These are phyloP conservation scores for Scopus umbretta DNA, from an alignment of 2,113 vertebrate genomes.

Conservation along the genomic window DNA sequence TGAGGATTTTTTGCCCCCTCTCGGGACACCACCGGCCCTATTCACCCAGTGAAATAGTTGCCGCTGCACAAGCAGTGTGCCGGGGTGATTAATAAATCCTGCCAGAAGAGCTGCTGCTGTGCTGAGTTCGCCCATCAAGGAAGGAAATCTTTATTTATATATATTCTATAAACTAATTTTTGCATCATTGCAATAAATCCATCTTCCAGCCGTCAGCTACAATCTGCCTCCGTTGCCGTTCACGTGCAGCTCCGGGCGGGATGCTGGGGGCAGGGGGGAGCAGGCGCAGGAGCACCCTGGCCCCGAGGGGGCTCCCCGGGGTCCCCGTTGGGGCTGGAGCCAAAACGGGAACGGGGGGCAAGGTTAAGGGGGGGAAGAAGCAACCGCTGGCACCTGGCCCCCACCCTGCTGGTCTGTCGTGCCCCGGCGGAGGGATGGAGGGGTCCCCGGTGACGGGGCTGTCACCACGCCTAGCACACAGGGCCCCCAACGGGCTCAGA, in stretches of 20 bases:
- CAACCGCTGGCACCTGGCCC: background rate
- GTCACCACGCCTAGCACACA: accelerated
- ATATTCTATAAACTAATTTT: constrained; percentile 65
- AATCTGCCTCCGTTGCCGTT: background rate
- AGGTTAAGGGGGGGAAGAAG: background rate
- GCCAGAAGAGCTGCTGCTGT: constrained; percentile 28
- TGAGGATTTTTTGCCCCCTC: background rate
- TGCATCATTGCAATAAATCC: constrained; percentile 61
- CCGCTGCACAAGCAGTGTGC: accelerated
- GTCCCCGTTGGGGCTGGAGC: background rate
- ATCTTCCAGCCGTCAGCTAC: constrained; percentile 38
- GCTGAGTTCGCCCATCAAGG: constrained; percentile 50
- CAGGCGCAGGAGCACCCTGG: background rate
- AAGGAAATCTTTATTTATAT: constrained; percentile 64
- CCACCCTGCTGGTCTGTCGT: accelerated
- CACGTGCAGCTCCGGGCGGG: background rate
- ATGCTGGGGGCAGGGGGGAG: background rate
- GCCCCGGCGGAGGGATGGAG: accelerated
- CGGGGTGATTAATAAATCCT: constrained; percentile 1
- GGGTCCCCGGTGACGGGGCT: background rate
- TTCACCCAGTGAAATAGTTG: background rate
- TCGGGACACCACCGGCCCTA: accelerated
- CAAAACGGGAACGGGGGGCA: background rate
- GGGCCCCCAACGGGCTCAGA: accelerated
- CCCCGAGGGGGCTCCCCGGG: too few relatives aligned